A percentile compares a stretch with the other conserved stretches of the same genome.
These are phyloP conservation scores for Actinia equina DNA, from an alignment of 64 coral and sea anemone genomes.

Conservation along the genomic window DNA sequence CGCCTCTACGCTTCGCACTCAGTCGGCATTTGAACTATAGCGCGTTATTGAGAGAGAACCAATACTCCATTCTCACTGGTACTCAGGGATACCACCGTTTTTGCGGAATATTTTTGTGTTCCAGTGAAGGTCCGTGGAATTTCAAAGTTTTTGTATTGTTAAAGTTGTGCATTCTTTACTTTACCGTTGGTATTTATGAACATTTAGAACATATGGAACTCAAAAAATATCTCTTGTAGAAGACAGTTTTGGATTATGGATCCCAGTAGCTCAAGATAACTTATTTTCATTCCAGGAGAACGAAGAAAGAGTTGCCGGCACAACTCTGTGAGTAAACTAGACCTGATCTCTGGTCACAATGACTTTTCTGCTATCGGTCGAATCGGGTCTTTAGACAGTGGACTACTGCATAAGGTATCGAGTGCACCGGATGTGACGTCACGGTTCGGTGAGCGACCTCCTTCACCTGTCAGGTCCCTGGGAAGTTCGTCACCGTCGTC, in stretches of 20 bases:
- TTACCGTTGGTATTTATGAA: too few relatives aligned
- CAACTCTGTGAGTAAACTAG: constrained; percentile 80
- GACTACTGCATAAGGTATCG: constrained; percentile 46
- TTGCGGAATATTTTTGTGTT: too few relatives aligned
- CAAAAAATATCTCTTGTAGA: too few relatives aligned
- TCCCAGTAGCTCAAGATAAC: background rate
- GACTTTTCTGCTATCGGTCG: constrained; percentile 24
- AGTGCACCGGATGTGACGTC: constrained; percentile 62
- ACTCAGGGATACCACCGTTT: too few relatives aligned
- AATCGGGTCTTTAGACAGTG: constrained; percentile 18
- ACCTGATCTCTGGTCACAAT: constrained; percentile 16
- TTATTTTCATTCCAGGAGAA: constrained; percentile 40
- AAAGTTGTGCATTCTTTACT: too few relatives aligned
- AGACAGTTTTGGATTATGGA: background rate
- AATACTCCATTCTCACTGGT: too few relatives aligned
- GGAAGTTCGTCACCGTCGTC: constrained; percentile 88
- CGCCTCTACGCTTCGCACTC: too few relatives aligned
- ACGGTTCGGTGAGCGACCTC: constrained; percentile 49
- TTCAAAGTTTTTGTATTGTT: too few relatives aligned
- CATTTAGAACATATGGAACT: too few relatives aligned
- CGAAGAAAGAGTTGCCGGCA: constrained; percentile 88
- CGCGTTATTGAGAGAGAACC: too few relatives aligned
- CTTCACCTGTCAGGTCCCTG: constrained; percentile 76
- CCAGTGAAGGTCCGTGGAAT: too few relatives aligned
- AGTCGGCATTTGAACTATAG: too few relatives aligned